Base-by-base conservation (phyloP, 2,113 vertebrate species). In the Panthera uncia region DNA sequence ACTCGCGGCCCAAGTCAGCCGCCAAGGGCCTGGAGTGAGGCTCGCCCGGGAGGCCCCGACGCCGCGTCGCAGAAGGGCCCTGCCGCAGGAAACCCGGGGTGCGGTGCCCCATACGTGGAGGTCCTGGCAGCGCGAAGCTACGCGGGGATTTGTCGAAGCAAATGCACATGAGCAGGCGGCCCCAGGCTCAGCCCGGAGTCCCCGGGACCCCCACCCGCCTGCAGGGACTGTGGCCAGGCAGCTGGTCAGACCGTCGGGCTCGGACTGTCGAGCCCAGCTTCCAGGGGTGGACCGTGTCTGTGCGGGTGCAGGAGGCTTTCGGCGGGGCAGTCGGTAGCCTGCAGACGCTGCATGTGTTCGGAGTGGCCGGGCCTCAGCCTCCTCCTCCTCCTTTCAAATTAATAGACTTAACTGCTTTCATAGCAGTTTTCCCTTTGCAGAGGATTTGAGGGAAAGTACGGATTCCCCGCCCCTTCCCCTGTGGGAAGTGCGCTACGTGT, bases 21-120 rank as follows among this genome's bases (percentile, higher is more conserved):
- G 12, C 33, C 1, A 3, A 0, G 19, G 52, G 38, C 23, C 86
- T 0, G 11, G n/a, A 0, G 38, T 3, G 65, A 4, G 2, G 41
- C 15, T 55, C 31, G 0, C 33, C 11, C 0, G 2, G 52, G 10
- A 19, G 4, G 33, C 61, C 41, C 80, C 13, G 4, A 52, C 48
- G 1, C 14, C 0, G 7, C 31, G 5, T 0, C 5, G 0, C 1
- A 0, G 76, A 21, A 18, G 19, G 61, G 80, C 15, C 45, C 0
- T 1, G 16, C 15, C 1, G 16, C 21, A 13, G 33, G 38, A 29
- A 14, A 14, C 14, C 9, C 12, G 9, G 55, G 71, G 41, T 18
- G 11, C 29, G 2, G 4, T 1, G 29, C 14, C 2, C n/a, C 21
- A 0, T 33, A 41, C 82, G 36, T 82, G 50, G 23, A 0, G 50